Evolutionary conservation across 2,888 invertebrate species (phyloP).

Genomic region (Rhopalosiphum nymphaeae): DNA sequence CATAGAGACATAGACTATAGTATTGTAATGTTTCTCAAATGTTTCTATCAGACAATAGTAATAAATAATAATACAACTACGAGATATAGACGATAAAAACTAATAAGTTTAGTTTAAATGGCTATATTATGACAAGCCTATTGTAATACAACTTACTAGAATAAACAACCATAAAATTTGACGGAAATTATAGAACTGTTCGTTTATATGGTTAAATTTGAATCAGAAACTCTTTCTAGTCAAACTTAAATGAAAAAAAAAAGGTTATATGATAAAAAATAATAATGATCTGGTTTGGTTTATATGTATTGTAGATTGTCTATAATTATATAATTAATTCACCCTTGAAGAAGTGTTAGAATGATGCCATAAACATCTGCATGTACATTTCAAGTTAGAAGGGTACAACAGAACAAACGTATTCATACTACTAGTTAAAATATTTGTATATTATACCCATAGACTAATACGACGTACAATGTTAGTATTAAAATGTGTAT

Average conservation of each 20-base stretch:
- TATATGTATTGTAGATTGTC: background rate
- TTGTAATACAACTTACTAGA: background rate
- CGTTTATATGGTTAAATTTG: background rate
- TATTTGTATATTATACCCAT: background rate
- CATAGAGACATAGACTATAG: no score
- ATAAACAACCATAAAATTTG: background rate
- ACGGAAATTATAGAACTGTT: no score
- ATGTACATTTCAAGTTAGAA: background rate
- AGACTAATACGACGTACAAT: background rate
- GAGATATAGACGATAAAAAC: background rate
- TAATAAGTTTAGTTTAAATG: background rate
- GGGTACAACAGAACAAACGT: background rate
- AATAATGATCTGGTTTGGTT: background rate
- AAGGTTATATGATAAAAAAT: background rate
- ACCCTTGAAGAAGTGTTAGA: background rate
- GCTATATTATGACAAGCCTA: background rate
- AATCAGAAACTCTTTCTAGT: background rate
- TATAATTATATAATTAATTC: background rate
- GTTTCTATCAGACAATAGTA: background rate
- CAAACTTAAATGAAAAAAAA: background rate
- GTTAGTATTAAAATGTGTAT: background rate
- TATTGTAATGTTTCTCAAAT: background rate
- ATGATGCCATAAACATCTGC: background rate
- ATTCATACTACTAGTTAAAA: background rate
- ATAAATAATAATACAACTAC: background rate